phyloP scores from a whole-genome alignment of 2,113 vertebrate genomes.

The Dasyornis broadbenti region DNA sequence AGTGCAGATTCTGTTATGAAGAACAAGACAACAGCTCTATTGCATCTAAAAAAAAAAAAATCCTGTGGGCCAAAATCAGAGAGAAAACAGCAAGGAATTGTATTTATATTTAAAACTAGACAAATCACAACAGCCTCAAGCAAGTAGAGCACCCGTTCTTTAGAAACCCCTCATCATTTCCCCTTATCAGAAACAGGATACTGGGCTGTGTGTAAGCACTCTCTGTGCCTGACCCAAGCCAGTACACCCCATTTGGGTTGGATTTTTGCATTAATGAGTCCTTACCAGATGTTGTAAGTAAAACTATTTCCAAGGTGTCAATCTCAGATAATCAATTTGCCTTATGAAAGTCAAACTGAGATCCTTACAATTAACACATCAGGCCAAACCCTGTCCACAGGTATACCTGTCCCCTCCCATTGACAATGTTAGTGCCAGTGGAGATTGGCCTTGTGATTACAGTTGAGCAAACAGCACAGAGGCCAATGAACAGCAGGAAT shows the following conservation, averaged over 20 bases:
- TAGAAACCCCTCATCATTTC: neutral
- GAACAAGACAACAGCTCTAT: neutral
- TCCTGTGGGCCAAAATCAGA: neutral
- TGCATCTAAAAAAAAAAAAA: neutral
- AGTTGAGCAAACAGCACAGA: accelerated
- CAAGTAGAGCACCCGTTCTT: neutral
- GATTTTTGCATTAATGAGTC: neutral
- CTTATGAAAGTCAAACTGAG: neutral
- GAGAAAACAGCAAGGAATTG: neutral
- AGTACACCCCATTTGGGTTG: accelerated
- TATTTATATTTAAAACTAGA: neutral
- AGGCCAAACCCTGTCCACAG: neutral
- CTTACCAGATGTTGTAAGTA: neutral
- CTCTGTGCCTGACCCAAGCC: neutral
- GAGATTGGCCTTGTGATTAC: neutral
- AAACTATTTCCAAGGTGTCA: neutral
- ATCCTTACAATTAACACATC: neutral
- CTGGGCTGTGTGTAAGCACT: neutral
- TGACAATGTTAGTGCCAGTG: accelerated
- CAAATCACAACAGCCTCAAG: neutral
- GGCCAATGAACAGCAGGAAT: neutral
- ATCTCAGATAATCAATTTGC: neutral
- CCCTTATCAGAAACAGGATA: neutral
- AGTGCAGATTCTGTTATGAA: neutral
- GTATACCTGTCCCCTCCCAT: neutral